Percentiles rank a stretch among this genome's conserved stretches.
phyloP scores from a whole-genome alignment of 2,797 vertebrate genomes.

The Onychomys arenicola region DNA sequence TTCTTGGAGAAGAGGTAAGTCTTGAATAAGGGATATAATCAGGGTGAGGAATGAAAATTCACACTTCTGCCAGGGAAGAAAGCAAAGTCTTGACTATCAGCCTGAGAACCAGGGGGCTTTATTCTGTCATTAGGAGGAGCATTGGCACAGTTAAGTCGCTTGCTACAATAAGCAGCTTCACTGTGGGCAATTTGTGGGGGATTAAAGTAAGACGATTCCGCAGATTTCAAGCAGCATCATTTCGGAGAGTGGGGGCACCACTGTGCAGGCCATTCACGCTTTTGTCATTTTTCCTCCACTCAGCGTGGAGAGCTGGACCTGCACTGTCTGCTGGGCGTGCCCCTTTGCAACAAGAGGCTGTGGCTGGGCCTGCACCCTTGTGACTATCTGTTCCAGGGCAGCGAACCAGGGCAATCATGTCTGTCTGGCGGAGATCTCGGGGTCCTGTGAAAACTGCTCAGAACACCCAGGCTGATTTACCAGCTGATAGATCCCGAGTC shows the following conservation, averaged over 20 bases:
- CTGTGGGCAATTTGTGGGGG: not conserved
- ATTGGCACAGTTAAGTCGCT: constrained; percentile 7
- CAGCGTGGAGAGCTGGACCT: not conserved
- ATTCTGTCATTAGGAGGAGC: not conserved
- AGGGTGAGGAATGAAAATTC: not conserved
- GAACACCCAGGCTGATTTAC: constrained; percentile 49
- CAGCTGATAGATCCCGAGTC: constrained; percentile 49
- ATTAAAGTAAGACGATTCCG: constrained; percentile 40
- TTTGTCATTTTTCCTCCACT: not conserved
- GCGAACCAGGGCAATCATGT: not conserved
- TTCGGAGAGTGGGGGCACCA: not conserved
- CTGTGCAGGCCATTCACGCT: not conserved
- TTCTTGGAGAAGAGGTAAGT: constrained; percentile 10
- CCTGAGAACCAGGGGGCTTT: constrained; percentile 6
- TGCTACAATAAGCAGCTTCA: constrained; percentile 53
- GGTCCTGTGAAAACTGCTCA: not conserved
- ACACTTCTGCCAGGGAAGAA: not conserved
- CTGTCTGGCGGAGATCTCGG: not conserved
- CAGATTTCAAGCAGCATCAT: constrained; percentile 8
- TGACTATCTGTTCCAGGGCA: not conserved
- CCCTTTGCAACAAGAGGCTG: not conserved
- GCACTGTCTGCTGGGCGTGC: not conserved
- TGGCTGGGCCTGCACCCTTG: not conserved
- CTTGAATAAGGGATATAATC: not conserved
- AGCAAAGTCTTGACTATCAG: not conserved